Evolutionary conservation across 2,888 invertebrate species (phyloP).

Genomic region (Athalia rosae): DNA sequence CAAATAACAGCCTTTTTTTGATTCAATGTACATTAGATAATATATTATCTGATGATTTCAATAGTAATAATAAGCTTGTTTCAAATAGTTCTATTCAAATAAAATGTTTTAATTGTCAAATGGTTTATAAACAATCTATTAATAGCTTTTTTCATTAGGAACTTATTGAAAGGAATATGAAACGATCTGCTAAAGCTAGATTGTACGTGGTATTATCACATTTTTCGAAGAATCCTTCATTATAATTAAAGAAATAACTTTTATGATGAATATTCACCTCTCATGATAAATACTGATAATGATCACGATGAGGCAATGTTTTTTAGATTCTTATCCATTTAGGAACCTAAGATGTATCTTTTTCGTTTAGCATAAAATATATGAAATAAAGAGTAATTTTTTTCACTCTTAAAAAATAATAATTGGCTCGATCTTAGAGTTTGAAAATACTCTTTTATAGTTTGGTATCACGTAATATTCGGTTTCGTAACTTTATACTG

Average conservation of each 20-base stretch:
- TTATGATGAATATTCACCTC: no score
- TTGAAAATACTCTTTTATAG: no score
- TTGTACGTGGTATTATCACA: slow-evolving; percentile 18
- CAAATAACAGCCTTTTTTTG: slow-evolving; percentile 27
- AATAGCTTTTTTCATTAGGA: background rate
- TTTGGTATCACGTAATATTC: no score
- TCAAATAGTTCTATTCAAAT: slow-evolving; percentile 6
- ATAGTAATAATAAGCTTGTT: background rate
- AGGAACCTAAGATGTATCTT: no score
- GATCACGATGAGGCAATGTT: no score
- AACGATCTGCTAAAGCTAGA: background rate
- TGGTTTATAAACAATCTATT: background rate
- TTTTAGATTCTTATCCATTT: no score
- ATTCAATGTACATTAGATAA: background rate
- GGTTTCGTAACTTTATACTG: no score
- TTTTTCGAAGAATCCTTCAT: background rate
- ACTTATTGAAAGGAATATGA: background rate
- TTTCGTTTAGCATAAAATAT: no score
- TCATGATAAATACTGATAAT: no score
- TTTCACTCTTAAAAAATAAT: no score
- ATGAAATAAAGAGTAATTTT: no score
- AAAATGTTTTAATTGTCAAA: slow-evolving; percentile 15
- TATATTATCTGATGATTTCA: background rate
- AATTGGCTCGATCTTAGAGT: no score
- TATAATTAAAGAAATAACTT: background rate